These are phyloP conservation scores for Chionis minor DNA, from an alignment of 2,113 vertebrate genomes.

Conservation along the genomic window DNA sequence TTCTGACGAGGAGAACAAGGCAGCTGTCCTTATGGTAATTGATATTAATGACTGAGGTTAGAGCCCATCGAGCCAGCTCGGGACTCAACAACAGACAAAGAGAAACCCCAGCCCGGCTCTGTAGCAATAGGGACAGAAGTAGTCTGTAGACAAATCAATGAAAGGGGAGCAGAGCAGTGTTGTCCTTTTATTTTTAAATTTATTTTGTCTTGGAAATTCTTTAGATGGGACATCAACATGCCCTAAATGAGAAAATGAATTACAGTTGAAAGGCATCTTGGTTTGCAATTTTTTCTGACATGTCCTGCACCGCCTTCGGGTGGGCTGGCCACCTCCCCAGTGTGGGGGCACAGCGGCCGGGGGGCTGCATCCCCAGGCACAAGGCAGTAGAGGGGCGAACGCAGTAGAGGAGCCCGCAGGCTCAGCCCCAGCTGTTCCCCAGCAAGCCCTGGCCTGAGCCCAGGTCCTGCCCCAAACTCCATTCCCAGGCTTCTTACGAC, in stretches of 20 bases:
- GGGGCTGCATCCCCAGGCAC: neutral
- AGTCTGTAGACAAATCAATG: neutral
- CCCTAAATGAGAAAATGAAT: neutral
- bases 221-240: neutral
- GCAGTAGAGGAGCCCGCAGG: no score
- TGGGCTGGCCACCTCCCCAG: neutral
- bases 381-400: fast-evolving
- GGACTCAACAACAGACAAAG: slow-evolving; percentile 2
- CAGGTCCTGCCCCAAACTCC: neutral
- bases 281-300: neutral
- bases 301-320: neutral
- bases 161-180: neutral
- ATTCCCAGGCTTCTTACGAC: neutral
- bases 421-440: neutral
- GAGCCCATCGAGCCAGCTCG: neutral
- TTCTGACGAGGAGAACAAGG: slow-evolving; percentile 47
- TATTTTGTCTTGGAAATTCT: neutral
- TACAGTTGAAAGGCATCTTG: neutral
- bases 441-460: neutral
- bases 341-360: fast-evolving
- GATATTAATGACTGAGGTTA: slow-evolving; percentile 52
- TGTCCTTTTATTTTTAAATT: neutral
- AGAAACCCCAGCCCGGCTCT: neutral
- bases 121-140: neutral
- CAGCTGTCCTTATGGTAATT: slow-evolving; percentile 40